phyloP scores from a whole-genome alignment of 1,140 invertebrate species.

The Achatina immaculata region DNA sequence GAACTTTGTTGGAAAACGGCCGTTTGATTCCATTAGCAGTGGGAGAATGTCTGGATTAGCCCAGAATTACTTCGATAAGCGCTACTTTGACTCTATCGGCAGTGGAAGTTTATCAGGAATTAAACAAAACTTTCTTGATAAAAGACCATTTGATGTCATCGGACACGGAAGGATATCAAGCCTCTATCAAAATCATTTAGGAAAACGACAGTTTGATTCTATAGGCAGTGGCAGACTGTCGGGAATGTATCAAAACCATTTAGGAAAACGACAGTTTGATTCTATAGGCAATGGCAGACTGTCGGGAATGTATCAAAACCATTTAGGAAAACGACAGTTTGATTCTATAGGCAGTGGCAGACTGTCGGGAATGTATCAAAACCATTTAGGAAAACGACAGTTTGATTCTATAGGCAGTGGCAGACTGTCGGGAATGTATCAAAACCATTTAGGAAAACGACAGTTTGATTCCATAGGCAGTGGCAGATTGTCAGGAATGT shows the following conservation, averaged over 20 bases:
- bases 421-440: not conserved
- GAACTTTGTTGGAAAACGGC: not conserved
- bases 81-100: not conserved
- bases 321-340: not conserved
- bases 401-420: not conserved
- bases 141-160: not conserved
- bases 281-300: not conserved
- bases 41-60: not conserved
- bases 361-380: not conserved
- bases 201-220: not conserved
- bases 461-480: not conserved
- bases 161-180: not conserved
- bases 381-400: conserved; percentile 6
- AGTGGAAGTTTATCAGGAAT: not conserved
- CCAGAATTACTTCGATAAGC: not conserved
- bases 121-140: not conserved
- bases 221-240: not conserved
- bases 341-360: not conserved
- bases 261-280: not conserved
- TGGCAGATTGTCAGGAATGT: not conserved
- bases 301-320: conserved; percentile 7
- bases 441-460: not conserved
- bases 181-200: not conserved
- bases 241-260: not conserved
- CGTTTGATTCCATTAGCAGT: conserved; percentile 6